Evolutionary conservation across 2,888 invertebrate genomes (phyloP), one percentile per base, ranked within the genome.

Genomic region (Aricia artaxerxes): DNA sequence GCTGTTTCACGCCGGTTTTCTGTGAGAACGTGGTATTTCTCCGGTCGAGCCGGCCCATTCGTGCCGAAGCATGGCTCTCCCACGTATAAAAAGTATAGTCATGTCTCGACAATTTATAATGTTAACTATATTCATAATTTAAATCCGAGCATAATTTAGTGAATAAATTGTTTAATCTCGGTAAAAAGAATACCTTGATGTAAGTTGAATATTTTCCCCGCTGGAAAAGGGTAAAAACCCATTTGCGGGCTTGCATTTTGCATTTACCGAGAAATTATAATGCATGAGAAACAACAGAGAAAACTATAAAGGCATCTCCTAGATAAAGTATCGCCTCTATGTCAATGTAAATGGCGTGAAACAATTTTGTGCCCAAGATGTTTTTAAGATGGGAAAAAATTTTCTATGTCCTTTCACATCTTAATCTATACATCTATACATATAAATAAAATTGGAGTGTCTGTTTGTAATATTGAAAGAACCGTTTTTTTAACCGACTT

Each of bases 231-330:
- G 16, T 76, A 76, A 57, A 76, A 76, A 53, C 76, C 76, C 38
- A 76, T 76, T 76, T 57, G 76, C 57, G 76, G 9, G 57, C 76
- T 76, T 76, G 53, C 76, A 76, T 76, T 76, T 76, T 76, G 53
- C 53, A 76, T 76, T 38, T 57, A 76, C 35, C 35, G 31, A 57
- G 57, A 76, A 76, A 57, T 76, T 76, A 57, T 76, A 76, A 53
- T 57, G 57, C 53, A 76, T 76, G 53, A 53, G 57, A 57, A 57
- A 35, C 49, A 57, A 57, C 76, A 57, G 16, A 16, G 53, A 57
- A 31, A 76, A 6, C 24, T 35, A 31, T 31, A 57, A 53, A 35
- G 13, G 49, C 5, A 44, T 31, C 73, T 44, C 44, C 40, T 40
- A n/a, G 40, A n/a, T 73, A 73, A 16, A 24, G 24, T 73, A 6